Evolutionary conservation across 1,140 invertebrate species (phyloP), one percentile per base, ranked within the genome.

Genomic region (Agrilus planipennis): DNA sequence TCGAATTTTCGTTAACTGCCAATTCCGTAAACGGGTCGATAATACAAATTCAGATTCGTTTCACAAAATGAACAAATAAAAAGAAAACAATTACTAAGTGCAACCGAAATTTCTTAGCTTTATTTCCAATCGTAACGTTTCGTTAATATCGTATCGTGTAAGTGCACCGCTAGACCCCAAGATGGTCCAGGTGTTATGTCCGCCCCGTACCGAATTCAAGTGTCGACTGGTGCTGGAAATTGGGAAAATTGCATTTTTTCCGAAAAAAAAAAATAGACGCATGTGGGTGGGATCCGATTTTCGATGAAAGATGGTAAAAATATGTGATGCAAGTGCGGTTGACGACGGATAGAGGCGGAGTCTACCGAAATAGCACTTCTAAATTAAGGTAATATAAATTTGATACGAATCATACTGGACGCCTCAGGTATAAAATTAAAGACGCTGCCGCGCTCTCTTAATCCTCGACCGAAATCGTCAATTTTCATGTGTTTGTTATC

Each of bases 271-370:
- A 18, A 16, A 28, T 15, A 20, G 14, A 11, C 19, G 28, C 27
- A 28, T 32, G 39, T 37, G 39, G 42, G 40, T 31, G 37, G 17
- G 22, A 10, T 14, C 38, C 30, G 25, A 36, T 20, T 27, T 50
- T 52, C 45, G 52, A 55, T 56, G 57, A 59, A 52, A 56, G 55
- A 57, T 57, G 50, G 47, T 46, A 52, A 50, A 58, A 59, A 56
- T 60, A 57, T 54, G 54, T 45, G 46, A 46, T 51, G 44, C 45
- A 44, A 46, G 45, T 47, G 50, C 49, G 38, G 39, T n/a, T 35
- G 50, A 52, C 55, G 56, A 57, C 54, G 47, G 50, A 48, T 48
- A 45, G 44, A 53, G 47, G 46, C 32, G 39, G 46, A 36, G 40
- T 45, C 19, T 21, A n/a, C 32, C 3, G 15, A 36, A 36, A 36